Base-by-base conservation (phyloP, 92 coral and sea anemone genomes). In the Anthopleura xanthogrammica region DNA sequence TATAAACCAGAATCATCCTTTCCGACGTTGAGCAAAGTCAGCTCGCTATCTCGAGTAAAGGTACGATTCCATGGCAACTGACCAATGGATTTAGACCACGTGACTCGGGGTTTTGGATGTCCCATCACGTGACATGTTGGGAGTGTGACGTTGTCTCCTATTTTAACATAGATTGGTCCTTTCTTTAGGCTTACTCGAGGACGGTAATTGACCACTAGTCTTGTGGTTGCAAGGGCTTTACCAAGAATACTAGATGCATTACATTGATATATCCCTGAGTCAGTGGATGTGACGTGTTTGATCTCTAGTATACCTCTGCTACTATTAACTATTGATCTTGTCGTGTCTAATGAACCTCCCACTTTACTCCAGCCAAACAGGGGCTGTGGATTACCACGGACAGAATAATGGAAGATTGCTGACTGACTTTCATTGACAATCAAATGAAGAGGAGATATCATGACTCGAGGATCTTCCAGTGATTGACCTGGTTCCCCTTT, bases 71-170 rank as follows among this genome's bases (percentile, higher is more conserved):
- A 57, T 0, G 82, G 86, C 0, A 83, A 43, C 56, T 9, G 80
- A 8, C 74, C 43, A 4, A 9, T 73, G 8, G 86, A 10, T n/a
- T 65, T 83, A 16, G 55, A 39, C 86, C 86, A 83, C 40, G 62
- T 76, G 81, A 76, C 82, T 13, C n/a, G 52, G 39, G 86, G 86
- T 0, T 43, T 39, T 4, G 82, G 86, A 76, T 83, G 75, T 16
- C 86, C 86, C 17, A n/a, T 55, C 60, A 60, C 86, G 60, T 76
- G 76, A 39, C 86, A 83, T 0, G 80, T 83, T 2, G 86, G 86
- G 13, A 83, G 46, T 16, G 82, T 55, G 60, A 83, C 23, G 60
- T 83, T 60, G 24, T 77, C 70, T 23, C 82, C 81, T 58, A 73
- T 22, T 5, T 56, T 76, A 72, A 76, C 81, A 62, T 52, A 57